A percentile compares a stretch with the other conserved stretches of the same genome.
Conservation (phyloP, 2,888 invertebrate species). For the Eupithecia abbreviata region DNA sequence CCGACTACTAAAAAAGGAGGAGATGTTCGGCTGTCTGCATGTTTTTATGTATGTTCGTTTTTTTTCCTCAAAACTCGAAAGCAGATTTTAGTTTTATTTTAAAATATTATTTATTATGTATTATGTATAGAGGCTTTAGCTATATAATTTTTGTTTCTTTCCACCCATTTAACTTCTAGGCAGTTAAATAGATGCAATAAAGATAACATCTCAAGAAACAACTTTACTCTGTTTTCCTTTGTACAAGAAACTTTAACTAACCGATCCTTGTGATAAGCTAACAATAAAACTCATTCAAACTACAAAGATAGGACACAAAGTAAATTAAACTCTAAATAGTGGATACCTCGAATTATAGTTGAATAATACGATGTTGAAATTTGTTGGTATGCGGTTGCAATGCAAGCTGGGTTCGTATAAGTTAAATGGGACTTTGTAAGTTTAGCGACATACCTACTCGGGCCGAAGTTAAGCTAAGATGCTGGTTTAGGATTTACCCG, state of each 20-base stretch:
- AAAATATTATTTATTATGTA: too few relatives aligned
- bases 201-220: constrained; percentile 35
- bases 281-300: constrained; percentile 54
- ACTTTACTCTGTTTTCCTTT: constrained; percentile 39
- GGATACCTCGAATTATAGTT: constrained; percentile 45
- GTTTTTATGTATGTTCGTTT: too few relatives aligned
- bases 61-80: too few relatives aligned
- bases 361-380: constrained; percentile 74
- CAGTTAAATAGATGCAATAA: constrained; percentile 1
- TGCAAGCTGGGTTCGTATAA: constrained; percentile 73
- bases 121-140: background rate
- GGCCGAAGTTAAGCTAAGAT: constrained; percentile 68
- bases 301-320: constrained; percentile 55
- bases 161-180: background rate
- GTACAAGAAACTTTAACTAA: constrained; percentile 54
- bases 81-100: background rate
- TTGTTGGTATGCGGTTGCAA: constrained; percentile 76
- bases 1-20: too few relatives aligned
- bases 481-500: constrained; percentile 68
- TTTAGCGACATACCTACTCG: constrained; percentile 62
- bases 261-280: constrained; percentile 54
- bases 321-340: constrained; percentile 55
- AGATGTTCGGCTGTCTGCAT: too few relatives aligned
- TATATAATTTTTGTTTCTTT: background rate
- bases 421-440: constrained; percentile 81